A percentile compares a stretch with the other conserved stretches of the same genome.
phyloP scores from a whole-genome alignment of 2,113 vertebrate species.

The Labeo rohita region DNA sequence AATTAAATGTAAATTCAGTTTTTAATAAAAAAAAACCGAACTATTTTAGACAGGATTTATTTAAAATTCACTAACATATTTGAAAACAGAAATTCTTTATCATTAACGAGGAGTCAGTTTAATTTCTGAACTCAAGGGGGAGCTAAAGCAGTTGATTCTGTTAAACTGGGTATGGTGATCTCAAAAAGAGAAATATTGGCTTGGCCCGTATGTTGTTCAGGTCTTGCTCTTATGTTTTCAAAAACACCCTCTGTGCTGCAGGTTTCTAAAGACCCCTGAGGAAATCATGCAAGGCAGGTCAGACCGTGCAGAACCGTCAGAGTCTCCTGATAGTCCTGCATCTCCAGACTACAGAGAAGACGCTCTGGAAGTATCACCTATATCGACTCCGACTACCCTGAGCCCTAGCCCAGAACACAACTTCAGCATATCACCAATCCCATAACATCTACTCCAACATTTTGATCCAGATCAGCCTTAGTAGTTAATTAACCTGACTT shows the following conservation, averaged over 20 bases:
- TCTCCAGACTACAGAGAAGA: slow-evolving; percentile 71
- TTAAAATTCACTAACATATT: not conserved
- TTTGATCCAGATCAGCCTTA: not conserved
- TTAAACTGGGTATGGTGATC: not conserved
- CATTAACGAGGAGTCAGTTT: not conserved
- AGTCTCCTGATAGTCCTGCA: slow-evolving; percentile 64
- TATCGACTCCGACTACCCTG: slow-evolving; percentile 58
- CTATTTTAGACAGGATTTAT: not conserved
- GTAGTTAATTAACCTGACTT: not conserved
- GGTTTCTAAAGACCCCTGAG: slow-evolving; percentile 86
- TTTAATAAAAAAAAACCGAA: not conserved
- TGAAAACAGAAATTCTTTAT: not conserved
- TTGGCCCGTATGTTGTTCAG: not conserved
- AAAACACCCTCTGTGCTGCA: slow-evolving; percentile 54
- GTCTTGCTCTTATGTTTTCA: not conserved
- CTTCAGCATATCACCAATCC: slow-evolving; percentile 52
- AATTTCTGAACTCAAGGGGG: not conserved
- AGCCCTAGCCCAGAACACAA: slow-evolving; percentile 59
- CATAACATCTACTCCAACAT: slow-evolving; percentile 1
- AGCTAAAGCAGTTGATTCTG: not conserved
- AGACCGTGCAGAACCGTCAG: slow-evolving; percentile 67
- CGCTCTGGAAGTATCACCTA: slow-evolving; percentile 72
- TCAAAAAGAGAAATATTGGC: not conserved
- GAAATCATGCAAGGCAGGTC: slow-evolving; percentile 70
- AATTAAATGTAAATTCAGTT: not conserved